These are phyloP conservation scores for Cordylochernes scorpioides DNA, from an alignment of 2,888 invertebrate genomes.

Conservation along the genomic window DNA sequence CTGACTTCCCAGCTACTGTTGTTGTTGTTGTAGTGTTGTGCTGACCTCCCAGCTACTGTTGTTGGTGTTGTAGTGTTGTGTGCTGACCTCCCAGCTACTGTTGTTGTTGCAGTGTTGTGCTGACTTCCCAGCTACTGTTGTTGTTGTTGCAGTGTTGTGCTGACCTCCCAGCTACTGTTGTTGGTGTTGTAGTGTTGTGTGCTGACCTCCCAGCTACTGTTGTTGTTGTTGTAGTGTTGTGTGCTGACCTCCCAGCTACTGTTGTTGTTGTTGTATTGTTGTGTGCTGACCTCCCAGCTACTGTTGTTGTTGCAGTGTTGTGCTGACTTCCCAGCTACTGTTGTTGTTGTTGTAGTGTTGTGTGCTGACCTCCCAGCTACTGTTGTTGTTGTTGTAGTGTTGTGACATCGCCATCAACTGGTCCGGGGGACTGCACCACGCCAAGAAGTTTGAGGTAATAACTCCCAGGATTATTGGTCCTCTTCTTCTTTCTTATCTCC, in stretches of 20 bases:
- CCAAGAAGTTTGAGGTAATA: slow-evolving; percentile 64
- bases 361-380: slow-evolving; percentile 26
- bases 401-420: slow-evolving; percentile 97
- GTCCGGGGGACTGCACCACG: slow-evolving; percentile 96
- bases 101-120: slow-evolving; percentile 25
- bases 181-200: slow-evolving; percentile 30
- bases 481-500: no score
- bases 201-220: slow-evolving; percentile 4
- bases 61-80: slow-evolving; percentile 30
- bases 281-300: slow-evolving; percentile 32
- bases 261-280: slow-evolving; percentile 20
- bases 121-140: slow-evolving; percentile 45
- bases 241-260: slow-evolving; percentile 26
- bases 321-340: slow-evolving; percentile 56
- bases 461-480: no score
- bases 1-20: slow-evolving; percentile 38
- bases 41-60: slow-evolving; percentile 4
- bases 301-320: slow-evolving; percentile 7
- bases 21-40: slow-evolving; percentile 30
- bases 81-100: slow-evolving; percentile 3
- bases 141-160: slow-evolving; percentile 30
- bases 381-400: slow-evolving; percentile 9
- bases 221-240: slow-evolving; percentile 25
- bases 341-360: slow-evolving; percentile 25
- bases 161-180: slow-evolving; percentile 3